phyloP scores from a whole-genome alignment of 2,888 invertebrate genomes.

The Agrotis clavis region DNA sequence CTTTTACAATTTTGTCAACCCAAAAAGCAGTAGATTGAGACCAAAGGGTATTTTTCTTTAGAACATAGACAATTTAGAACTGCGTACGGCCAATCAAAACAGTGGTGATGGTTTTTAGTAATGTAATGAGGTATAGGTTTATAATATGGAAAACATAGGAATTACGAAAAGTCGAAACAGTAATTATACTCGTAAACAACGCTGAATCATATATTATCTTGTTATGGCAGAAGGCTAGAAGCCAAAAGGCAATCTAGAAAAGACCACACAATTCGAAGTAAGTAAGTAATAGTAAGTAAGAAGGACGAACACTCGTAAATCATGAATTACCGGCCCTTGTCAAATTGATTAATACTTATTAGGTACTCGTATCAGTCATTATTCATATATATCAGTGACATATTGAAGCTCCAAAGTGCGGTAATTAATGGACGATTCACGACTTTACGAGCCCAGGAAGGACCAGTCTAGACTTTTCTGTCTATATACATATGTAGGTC shows the following conservation, averaged over 20 bases:
- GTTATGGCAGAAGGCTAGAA: background rate
- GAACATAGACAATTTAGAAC: no score
- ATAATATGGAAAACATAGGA: no score
- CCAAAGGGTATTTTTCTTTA: background rate
- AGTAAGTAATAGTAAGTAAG: no score
- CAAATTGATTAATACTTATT: slow-evolving; percentile 20
- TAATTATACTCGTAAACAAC: background rate
- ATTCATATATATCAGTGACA: slow-evolving; percentile 24
- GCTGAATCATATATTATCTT: background rate
- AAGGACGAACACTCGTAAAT: background rate
- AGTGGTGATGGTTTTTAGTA: no score
- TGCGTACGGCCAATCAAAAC: background rate
- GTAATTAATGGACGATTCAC: slow-evolving; percentile 6
- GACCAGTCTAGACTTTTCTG: background rate
- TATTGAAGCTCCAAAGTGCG: slow-evolving; percentile 36
- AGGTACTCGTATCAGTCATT: slow-evolving; percentile 17
- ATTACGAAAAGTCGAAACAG: no score
- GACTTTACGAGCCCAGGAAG: background rate
- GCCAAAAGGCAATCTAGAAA: background rate
- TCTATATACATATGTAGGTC: no score
- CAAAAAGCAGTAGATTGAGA: no score
- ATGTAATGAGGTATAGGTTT: no score
- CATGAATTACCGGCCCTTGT: background rate
- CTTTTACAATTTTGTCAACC: no score
- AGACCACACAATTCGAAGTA: slow-evolving; percentile 4